Base-by-base conservation (phyloP, 2,797 vertebrate genomes). In the Diplodus puntazzo region DNA sequence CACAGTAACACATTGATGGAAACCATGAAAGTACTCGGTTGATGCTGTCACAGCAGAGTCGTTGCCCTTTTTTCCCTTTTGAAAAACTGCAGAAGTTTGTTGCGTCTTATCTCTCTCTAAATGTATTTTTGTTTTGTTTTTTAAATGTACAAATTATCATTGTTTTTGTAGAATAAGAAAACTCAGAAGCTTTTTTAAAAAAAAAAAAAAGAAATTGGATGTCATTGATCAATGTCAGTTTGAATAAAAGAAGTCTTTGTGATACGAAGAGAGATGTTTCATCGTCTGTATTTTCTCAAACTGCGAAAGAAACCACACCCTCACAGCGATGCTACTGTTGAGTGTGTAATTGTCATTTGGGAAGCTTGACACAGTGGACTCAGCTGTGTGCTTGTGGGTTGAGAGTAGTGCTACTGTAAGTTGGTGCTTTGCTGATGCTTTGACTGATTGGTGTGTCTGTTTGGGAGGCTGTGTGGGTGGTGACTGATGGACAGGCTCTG, bases 111-210 rank as follows among this genome's bases (percentile, higher is more conserved):
- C 48, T 79, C 48, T 79, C 54, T 62, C n/a, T 70, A 79, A 39
- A 57, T 78, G 46, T 83, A 52, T 89, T 75, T 82, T 66, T 83
- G 65, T 93, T 93, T 92, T 88, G 92, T 88, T 89, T 90, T 83
- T 87, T 80, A 39, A 39, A 39, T 94, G 85, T 89, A 89, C 79
- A 94, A 90, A 93, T 77, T 43, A 46, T 78, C 69, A 45, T 61
- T 80, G 77, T 91, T 91, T 93, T 94, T 95, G 88, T 94, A 93
- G 92, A 84, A 83, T 68, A 90, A 75, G 65, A 88, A 23, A 65
- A 83, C 59, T 45, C 59, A 23, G 74, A 81, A 62, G 11, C 23
- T 54, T 69, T 80, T 83, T 85, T 84, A 60, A 21, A 48, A 69
- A 60, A 58, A 60, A 58, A 65, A 74, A 79, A 74, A 61, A 71